Base-by-base conservation (phyloP, 2,888 invertebrate species). In the Agapostemon virescens region DNA sequence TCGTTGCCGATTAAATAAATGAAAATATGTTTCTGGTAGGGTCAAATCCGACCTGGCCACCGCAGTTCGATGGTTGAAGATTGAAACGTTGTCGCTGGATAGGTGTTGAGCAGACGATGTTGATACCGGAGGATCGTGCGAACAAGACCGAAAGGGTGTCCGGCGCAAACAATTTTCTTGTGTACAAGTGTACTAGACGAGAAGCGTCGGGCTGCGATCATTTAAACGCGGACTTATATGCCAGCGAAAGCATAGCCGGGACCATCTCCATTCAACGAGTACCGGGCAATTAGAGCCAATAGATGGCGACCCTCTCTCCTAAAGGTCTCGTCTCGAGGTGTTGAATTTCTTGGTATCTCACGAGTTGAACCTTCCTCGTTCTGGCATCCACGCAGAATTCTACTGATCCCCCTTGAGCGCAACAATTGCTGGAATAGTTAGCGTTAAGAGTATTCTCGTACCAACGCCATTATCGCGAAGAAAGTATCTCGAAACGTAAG, bases 231-330 rank as follows among this genome's bases (percentile, higher is more conserved):
- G 64, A 74, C 66, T 78, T 77, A 81, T 73, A 74, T 69, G 66
- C 66, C 69, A 82, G 68, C 81, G 81, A 83, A 83, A 83, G 78
- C 81, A 78, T 83, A 74, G 76, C 67, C 69, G 72, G 42, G 45
- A 79, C 79, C 84, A 79, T 61, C 74, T 83, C 79, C 82, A 78
- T 83, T 79, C 77, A 79, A 77, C 71, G 75, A 84, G 80, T 77
- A 75, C 84, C 77, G 82, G 70, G 79, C 86, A 86, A 86, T 86
- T 86, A 84, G 77, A 82, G 82, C 78, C 82, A 86, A 86, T 85
- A 85, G 82, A 75, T 71, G 72, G 36, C 71, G 80, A 72, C 80
- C 79, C 77, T 68, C 79, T 79, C 75, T 79, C 80, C 78, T 71
- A 64, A 68, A 73, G 79, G 81, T 78, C 84, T 80, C 77, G 70